Base-by-base conservation (phyloP, 2,113 vertebrate species). In the Neotoma lepida region DNA sequence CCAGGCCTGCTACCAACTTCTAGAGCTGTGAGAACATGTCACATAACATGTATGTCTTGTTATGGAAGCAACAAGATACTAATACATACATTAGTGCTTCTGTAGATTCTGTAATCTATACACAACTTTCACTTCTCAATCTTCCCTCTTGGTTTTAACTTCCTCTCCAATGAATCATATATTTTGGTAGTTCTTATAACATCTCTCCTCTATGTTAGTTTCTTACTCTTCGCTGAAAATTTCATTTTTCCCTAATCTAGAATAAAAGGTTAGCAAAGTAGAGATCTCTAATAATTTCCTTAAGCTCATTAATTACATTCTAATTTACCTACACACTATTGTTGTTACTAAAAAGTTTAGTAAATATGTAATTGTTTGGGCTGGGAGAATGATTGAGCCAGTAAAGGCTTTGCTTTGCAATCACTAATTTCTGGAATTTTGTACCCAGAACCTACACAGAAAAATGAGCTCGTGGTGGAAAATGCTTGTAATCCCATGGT, bases 151-250 rank as follows among this genome's bases (percentile, higher is more conserved):
- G 28, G 80, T 44, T 86, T 94, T 66, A 71, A 44, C 46, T 76
- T 90, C 1, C 61, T 64, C 58, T 82, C 51, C 17, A 20, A 46
- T 33, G 35, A 82, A 44, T 2, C 15, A 41, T 9, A 39, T 41
- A 1, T 15, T 80, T 87, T 10, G 20, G 14, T 49, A 58, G 56
- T 81, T 76, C 39, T 88, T 71, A 61, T 0, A 93, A 39, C 1
- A 44, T 15, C 13, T 4, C 9, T 6, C 8, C 0, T 58, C 10
- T 54, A 13, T 56, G 28, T 10, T 0, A 63, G 26, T 80, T 44
- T 84, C 30, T 97, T 61, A 70, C 33, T 90, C 49, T 76, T 91
- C 51, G 26, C 68, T 76, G 46, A 93, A 63, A 49, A 73, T 78
- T 76, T 41, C 8, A 49, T 51, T 92, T 74, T 77, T 12, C 20